Percentiles rank a stretch among this genome's conserved stretches.
phyloP scores from a whole-genome alignment of 2,888 invertebrate species.

The Eilema depressum region DNA sequence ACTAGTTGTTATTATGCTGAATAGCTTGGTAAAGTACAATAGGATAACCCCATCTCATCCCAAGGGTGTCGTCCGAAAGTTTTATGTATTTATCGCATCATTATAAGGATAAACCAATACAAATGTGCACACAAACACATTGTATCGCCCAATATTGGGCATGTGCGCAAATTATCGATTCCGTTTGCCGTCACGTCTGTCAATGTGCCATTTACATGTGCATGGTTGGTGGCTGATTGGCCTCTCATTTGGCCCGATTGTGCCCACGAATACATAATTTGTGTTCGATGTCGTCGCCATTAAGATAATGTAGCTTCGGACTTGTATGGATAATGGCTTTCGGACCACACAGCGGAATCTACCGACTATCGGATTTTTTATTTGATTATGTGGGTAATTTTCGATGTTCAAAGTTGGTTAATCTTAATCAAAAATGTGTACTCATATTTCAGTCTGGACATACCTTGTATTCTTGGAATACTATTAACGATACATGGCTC shows the following conservation, averaged over 20 bases:
- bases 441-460: no score
- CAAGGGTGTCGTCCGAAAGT: neutral
- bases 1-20: no score
- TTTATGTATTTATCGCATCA: neutral
- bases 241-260: slow-evolving; percentile 84
- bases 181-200: slow-evolving; percentile 72
- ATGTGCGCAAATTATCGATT: slow-evolving; percentile 69
- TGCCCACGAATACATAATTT: slow-evolving; percentile 83
- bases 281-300: slow-evolving; percentile 72
- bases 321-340: slow-evolving; percentile 40
- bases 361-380: neutral
- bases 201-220: slow-evolving; percentile 68
- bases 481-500: no score
- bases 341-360: neutral
- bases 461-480: no score
- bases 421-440: no score
- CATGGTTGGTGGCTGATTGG: slow-evolving; percentile 76
- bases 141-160: slow-evolving; percentile 33
- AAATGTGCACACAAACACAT: slow-evolving; percentile 20
- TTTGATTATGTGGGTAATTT: neutral
- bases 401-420: neutral
- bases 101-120: slow-evolving; percentile 6
- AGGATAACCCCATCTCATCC: neutral
- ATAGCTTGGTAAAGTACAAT: no score
- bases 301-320: slow-evolving; percentile 77